A percentile compares a stretch with the other conserved stretches of the same genome.
Conservation (phyloP, 2,888 invertebrate genomes). For the Mesorhabditis sp. region DNA sequence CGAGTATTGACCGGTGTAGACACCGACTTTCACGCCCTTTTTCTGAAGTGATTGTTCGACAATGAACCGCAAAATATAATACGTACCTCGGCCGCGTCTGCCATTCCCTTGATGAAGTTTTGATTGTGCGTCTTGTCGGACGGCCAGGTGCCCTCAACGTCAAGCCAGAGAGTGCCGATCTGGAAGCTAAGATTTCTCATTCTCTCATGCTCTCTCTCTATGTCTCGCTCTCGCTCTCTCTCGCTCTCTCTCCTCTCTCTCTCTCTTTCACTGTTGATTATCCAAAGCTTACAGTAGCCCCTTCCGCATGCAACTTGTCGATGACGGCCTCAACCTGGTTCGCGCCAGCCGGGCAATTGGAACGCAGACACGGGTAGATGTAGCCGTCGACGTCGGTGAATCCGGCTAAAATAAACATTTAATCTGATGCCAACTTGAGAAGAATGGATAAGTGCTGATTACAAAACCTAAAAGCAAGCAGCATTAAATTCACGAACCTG, state of each 20-base stretch:
- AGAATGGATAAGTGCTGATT: background rate
- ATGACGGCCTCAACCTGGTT: slow-evolving; percentile 6
- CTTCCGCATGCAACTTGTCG: background rate
- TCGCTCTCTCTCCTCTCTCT: too few relatives aligned
- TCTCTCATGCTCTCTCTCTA: background rate
- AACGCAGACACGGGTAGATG: background rate
- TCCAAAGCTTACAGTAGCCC: slow-evolving; percentile 10
- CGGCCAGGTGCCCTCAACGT: slow-evolving; percentile 27
- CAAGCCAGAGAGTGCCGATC: slow-evolving; percentile 17
- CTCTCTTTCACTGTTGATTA: too few relatives aligned
- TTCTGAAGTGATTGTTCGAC: background rate
- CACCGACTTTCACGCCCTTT: slow-evolving; percentile 24
- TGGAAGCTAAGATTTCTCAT: background rate
- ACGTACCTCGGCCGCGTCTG: background rate
- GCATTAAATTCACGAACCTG: background rate
- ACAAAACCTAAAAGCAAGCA: background rate
- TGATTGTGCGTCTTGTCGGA: slow-evolving; percentile 27
- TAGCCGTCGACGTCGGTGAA: slow-evolving; percentile 3
- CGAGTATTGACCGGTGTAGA: slow-evolving; percentile 40
- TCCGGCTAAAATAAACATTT: background rate
- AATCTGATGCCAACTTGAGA: background rate
- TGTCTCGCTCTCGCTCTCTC: too few relatives aligned
- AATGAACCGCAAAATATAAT: too few relatives aligned
- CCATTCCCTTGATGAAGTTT: slow-evolving; percentile 32
- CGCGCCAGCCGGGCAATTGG: background rate